A percentile compares a stretch with the other conserved stretches of the same genome.
Conservation (phyloP, 2,113 vertebrate species). For the Burhinus bistriatus region DNA sequence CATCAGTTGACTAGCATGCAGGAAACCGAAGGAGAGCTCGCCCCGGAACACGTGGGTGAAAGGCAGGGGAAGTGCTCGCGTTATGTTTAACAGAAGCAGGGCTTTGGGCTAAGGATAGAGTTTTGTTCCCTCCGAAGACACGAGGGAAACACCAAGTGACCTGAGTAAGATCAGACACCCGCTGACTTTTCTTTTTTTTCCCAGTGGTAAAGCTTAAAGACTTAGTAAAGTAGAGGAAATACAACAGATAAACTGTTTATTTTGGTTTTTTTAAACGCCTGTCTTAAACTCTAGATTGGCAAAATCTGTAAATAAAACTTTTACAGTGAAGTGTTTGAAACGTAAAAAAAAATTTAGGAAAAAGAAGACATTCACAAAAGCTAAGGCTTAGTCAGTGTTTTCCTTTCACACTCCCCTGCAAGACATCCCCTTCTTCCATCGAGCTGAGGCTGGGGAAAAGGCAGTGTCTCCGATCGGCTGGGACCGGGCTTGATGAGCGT, state of each 20-base stretch:
- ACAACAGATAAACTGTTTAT: background rate
- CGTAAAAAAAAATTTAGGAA: background rate
- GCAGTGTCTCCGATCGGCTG: too few relatives aligned
- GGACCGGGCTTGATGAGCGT: background rate
- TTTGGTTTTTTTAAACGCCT: background rate
- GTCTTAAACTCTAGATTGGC: background rate
- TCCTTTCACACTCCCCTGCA: background rate
- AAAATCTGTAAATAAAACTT: background rate
- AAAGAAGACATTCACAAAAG: too few relatives aligned
- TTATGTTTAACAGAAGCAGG: background rate
- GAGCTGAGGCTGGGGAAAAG: background rate
- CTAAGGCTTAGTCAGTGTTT: background rate
- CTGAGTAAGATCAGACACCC: background rate
- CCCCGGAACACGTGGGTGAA: background rate
- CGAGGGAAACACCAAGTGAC: background rate
- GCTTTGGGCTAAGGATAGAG: background rate
- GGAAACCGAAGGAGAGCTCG: background rate
- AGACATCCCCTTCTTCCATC: background rate
- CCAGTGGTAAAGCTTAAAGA: background rate
- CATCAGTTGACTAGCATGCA: accelerated
- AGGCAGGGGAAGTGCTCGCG: background rate
- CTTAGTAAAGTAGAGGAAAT: background rate
- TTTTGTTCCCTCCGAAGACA: background rate
- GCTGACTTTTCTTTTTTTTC: background rate
- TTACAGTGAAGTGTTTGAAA: background rate